Percentiles rank a stretch among this genome's conserved stretches.
Evolutionary conservation across 2,888 invertebrate species (phyloP).

Genomic region (Papilio protenor): DNA sequence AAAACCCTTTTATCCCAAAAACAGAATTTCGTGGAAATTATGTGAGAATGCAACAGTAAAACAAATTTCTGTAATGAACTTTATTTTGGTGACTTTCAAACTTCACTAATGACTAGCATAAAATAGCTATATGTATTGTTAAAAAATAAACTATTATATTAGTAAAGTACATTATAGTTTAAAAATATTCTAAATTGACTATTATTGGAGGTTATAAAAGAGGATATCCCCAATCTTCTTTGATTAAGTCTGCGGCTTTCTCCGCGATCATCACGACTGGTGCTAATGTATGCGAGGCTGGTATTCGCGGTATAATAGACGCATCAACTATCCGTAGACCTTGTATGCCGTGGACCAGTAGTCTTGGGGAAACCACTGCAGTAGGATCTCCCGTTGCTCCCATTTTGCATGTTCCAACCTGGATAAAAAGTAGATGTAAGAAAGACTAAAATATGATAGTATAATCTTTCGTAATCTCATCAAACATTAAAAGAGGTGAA

Average conservation of each 20-base stretch:
- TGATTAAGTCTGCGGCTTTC: slow-evolving; percentile 81
- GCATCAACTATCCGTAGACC: slow-evolving; percentile 81
- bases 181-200: slow-evolving; percentile 4
- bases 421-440: slow-evolving; percentile 47
- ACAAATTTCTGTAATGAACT: background rate
- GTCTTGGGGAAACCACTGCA: slow-evolving; percentile 86
- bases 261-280: slow-evolving; percentile 84
- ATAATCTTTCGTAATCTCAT: background rate
- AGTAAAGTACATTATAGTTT: background rate
- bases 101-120: slow-evolving; percentile 38
- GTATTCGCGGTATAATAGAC: slow-evolving; percentile 82
- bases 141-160: background rate
- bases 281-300: slow-evolving; percentile 82
- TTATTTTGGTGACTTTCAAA: background rate
- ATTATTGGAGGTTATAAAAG: background rate
- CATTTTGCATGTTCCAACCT: slow-evolving; percentile 90
- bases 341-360: slow-evolving; percentile 72
- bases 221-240: slow-evolving; percentile 70
- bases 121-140: background rate
- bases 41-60: background rate
- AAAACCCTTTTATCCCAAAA: background rate
- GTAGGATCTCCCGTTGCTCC: slow-evolving; percentile 85
- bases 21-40: background rate
- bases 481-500: background rate
- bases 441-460: background rate